phyloP scores from a whole-genome alignment of 37 sponge, comb jelly and placozoan species.

The Cliona cf. orientalis region DNA sequence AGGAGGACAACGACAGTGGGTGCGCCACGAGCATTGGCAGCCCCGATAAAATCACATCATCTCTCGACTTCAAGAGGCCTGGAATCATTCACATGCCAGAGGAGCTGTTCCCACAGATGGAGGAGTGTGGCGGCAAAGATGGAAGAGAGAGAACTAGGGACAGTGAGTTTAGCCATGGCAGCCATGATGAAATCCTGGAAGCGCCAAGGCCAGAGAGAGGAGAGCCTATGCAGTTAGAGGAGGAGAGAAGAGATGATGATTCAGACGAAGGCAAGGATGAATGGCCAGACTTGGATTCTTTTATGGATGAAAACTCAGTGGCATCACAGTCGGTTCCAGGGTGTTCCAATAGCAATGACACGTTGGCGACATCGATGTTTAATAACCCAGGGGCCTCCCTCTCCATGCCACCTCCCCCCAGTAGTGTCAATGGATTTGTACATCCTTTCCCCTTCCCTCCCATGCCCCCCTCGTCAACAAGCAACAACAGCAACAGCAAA shows the following conservation, averaged over 20 bases:
- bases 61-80: neutral
- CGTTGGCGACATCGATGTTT: too few species aligned
- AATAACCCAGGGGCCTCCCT: too few species aligned
- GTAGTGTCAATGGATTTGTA: too few species aligned
- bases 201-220: too few species aligned
- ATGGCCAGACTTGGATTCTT: conserved; percentile 1
- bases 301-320: neutral
- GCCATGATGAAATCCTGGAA: too few species aligned
- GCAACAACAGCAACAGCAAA: neutral
- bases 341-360: too few species aligned
- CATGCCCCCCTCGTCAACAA: neutral
- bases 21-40: neutral
- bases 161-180: too few species aligned
- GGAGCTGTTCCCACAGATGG: neutral
- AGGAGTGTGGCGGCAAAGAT: too few species aligned
- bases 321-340: neutral
- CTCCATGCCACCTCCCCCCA: too few species aligned
- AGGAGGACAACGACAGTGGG: neutral
- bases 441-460: neutral
- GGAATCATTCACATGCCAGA: neutral
- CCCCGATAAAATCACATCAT: neutral
- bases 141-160: too few species aligned
- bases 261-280: neutral
- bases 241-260: neutral
- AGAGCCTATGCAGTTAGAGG: neutral